A percentile compares a stretch with the other conserved stretches of the same genome.
Conservation (phyloP, 2,888 invertebrate species). For the Drosophila mayaguana region DNA sequence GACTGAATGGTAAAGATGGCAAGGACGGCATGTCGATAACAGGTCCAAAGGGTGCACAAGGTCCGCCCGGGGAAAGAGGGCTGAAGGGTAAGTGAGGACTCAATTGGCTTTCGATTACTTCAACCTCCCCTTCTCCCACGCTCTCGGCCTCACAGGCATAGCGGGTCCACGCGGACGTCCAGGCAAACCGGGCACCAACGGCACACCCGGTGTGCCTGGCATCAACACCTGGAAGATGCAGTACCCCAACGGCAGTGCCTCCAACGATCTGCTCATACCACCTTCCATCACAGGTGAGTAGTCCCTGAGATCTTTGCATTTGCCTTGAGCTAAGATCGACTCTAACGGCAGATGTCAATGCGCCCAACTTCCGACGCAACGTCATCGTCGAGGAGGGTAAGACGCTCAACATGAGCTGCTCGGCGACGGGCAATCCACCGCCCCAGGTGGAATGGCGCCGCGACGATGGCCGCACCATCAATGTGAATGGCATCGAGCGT, state of each 20-base stretch:
- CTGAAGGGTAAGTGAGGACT: constrained; percentile 86
- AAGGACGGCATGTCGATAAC: constrained; percentile 85
- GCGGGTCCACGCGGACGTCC: constrained; percentile 90
- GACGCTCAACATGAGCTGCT: constrained; percentile 92
- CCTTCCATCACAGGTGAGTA: constrained; percentile 91
- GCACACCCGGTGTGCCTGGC: constrained; percentile 92
- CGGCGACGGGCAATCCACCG: constrained; percentile 91
- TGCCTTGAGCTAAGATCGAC: neutral
- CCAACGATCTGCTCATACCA: constrained; percentile 91
- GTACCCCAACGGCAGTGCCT: constrained; percentile 87
- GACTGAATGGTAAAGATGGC: constrained; percentile 89
- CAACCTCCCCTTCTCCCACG: neutral
- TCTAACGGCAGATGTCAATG: constrained; percentile 73
- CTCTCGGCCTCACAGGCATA: constrained; percentile 71
- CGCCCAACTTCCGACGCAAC: constrained; percentile 85
- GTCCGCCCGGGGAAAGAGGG: constrained; percentile 90
- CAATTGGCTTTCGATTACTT: neutral
- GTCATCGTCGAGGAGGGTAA: constrained; percentile 92
- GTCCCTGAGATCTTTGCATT: too few species aligned
- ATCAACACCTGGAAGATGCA: constrained; percentile 90
- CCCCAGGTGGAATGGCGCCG: constrained; percentile 93
- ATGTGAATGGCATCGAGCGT: constrained; percentile 89
- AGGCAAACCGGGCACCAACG: constrained; percentile 91
- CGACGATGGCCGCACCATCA: constrained; percentile 88
- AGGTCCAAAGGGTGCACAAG: constrained; percentile 89